These are phyloP conservation scores for Mystacides longicornis DNA, from an alignment of 2,888 invertebrate genomes.

Conservation along the genomic window DNA sequence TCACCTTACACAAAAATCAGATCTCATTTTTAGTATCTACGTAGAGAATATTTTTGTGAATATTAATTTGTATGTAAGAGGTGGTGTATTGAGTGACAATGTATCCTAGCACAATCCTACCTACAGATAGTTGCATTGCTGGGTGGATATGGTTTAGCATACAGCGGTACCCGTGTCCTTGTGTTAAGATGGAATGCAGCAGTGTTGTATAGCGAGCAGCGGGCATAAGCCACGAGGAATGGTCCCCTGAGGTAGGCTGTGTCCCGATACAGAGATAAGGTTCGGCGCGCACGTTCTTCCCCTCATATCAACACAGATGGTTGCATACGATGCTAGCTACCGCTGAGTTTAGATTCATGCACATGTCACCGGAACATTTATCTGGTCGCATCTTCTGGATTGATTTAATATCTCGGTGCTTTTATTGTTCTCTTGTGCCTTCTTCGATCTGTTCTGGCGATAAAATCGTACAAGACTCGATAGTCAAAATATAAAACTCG, in stretches of 20 bases:
- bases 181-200: constrained; percentile 19
- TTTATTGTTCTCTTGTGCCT: too few species aligned
- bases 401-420: constrained; percentile 6
- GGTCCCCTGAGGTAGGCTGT: constrained; percentile 15
- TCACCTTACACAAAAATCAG: constrained; percentile 23
- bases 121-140: background rate
- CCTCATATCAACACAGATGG: constrained; percentile 11
- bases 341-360: constrained; percentile 10
- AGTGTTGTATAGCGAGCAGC: constrained; percentile 2
- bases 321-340: constrained; percentile 14
- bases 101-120: background rate
- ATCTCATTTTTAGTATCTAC: constrained; percentile 4
- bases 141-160: background rate
- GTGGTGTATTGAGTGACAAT: too few species aligned
- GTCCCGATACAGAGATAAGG: constrained; percentile 17
- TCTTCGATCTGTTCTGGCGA: too few species aligned
- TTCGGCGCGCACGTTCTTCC: constrained; percentile 11
- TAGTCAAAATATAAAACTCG: too few species aligned
- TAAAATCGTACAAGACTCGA: too few species aligned
- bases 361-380: constrained; percentile 7
- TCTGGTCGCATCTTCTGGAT: constrained; percentile 14
- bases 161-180: constrained; percentile 14
- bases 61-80: too few species aligned
- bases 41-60: too few species aligned
- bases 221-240: constrained; percentile 22